Evolutionary conservation across 2,888 invertebrate species (phyloP), one percentile per base, ranked within the genome.

Genomic region (Perizoma flavofasciatum): DNA sequence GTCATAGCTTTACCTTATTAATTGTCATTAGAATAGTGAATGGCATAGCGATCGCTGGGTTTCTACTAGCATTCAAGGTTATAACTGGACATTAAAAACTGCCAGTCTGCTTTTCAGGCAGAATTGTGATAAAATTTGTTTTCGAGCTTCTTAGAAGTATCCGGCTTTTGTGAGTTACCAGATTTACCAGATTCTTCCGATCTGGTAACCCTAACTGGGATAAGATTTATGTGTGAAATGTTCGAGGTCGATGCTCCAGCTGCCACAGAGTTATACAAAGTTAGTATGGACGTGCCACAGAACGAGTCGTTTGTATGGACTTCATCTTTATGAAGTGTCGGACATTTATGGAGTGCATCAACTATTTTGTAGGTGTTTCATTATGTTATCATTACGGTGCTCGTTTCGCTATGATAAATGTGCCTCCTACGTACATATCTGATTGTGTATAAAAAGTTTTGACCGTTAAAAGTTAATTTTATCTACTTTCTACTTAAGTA

Each of bases 181-280:
- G 22, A 34, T 22, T 41, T 51, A 45, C 39, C 33, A 39, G 22
- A 44, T 44, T 54, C 43, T 34, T 61, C 61, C 68, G 71, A 70
- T 69, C 72, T 71, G 70, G 70, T 74, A 80, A 62, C 62, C 62
- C 58, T 62, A 62, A 62, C 55, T 45, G 55, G 62, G 61, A 78
- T 78, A 81, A 83, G 85, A 86, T 85, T 87, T 86, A 86, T 86
- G 85, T 87, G 88, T 78, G 86, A 88, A 87, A 82, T 79, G 70
- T 72, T 70, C 74, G 82, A 85, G 85, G 84, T 86, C 84, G 82
- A 80, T 80, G 82, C 75, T 79, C 79, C 74, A 72, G 63, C 39
- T 41, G 47, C 35, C 55, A 59, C 58, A 63, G 66, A 44, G 41
- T 58, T 41, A 1, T 47, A 41, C 34, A 43, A 4, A 66, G 58